Evolutionary conservation across 1,140 invertebrate genomes (phyloP), one percentile per base, ranked within the genome.

Genomic region (Archegozetes longisetosus): DNA sequence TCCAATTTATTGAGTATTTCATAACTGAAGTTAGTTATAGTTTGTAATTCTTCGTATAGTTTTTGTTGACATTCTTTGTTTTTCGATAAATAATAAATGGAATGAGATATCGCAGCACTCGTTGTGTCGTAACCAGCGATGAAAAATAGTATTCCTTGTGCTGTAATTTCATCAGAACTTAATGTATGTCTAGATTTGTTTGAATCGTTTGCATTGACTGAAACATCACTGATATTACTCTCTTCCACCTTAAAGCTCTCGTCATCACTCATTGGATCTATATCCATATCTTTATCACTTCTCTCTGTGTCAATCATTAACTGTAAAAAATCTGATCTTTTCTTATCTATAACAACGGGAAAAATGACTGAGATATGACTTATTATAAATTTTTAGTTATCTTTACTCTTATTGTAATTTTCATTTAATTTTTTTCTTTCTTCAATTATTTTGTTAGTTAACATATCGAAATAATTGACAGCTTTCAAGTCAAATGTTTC

Each of bases 71-170:
- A 65, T 0, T 76, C 69, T 0, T 71, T 76, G 60, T 83, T 68
- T 24, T 72, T 65, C 2, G 82, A 78, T 22, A 84, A 64, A 55
- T 78, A 70, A 51, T 78, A 78, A 1, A 75, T 68, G 0, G 75
- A 68, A 61, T 80, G 80, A 0, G 74, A 68, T 26, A 82, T 68
- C 1, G 76, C 71, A 0, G 75, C 76, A 1, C 77, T 70, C 0
- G 78, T 75, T 0, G 81, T 82, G 68, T 82, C 81, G 63, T 78
- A 83, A 1, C 81, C 82, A 58, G 78, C 83, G 2, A 76, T 70
- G 63, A 84, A 82, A 64, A 85, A 85, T 9, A 82, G 46, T 1
- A 80, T 70, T 0, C 78, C 76, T 62, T 84, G 80, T 0, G 78
- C 77, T 1, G 81, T 71, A 9, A 88, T 76, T 32, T 80, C 80